These are phyloP conservation scores for Troides oblongomaculatus DNA, from an alignment of 2,888 invertebrate species.

Conservation along the genomic window DNA sequence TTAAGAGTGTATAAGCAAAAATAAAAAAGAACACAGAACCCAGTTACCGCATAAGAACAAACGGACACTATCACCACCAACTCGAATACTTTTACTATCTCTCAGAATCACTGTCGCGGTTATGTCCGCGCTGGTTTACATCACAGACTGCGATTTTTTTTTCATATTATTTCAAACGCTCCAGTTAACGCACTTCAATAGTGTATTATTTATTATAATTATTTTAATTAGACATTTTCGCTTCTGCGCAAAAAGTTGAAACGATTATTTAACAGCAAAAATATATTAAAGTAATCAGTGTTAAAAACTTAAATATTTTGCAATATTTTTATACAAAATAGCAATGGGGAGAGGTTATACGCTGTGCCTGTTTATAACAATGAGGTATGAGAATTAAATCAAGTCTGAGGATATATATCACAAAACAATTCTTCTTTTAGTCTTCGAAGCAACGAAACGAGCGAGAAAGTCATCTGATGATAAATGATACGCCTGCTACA, in stretches of 20 bases:
- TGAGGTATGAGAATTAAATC: no score
- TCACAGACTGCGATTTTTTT: slow-evolving; percentile 46
- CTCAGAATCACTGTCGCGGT: slow-evolving; percentile 43
- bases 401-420: no score
- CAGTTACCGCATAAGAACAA: slow-evolving; percentile 8
- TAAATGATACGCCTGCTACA: no score
- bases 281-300: no score
- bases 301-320: no score
- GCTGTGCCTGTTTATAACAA: no score
- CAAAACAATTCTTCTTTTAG: no score
- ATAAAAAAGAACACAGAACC: slow-evolving; percentile 6
- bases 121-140: slow-evolving; percentile 39
- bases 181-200: slow-evolving; percentile 10
- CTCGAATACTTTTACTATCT: slow-evolving; percentile 63
- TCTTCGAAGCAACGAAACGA: no score
- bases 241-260: not conserved
- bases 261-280: no score
- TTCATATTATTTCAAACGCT: slow-evolving; percentile 37
- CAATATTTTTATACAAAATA: no score
- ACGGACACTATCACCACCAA: not conserved
- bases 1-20: not conserved
- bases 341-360: no score
- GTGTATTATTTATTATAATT: not conserved
- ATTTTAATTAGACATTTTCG: not conserved
- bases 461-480: no score